These are phyloP conservation scores for Phrynocephalus vlangalii DNA, from an alignment of 2,797 vertebrate genomes.

Conservation along the genomic window DNA sequence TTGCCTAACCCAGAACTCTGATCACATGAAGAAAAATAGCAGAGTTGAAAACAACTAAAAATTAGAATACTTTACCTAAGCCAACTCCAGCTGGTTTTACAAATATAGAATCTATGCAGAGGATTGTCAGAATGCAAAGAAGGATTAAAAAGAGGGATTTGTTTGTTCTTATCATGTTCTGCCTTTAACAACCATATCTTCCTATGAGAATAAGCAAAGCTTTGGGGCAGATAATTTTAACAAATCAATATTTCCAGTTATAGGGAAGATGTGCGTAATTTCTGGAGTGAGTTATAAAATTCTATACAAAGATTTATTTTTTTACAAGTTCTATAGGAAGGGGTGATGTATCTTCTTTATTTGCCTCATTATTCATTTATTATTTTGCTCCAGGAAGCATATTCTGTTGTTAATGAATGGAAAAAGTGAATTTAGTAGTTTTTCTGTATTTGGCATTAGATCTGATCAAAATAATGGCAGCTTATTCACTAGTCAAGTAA, in stretches of 20 bases:
- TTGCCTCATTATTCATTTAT: background rate
- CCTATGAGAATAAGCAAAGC: background rate
- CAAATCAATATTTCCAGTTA: background rate
- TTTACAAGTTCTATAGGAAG: constrained; percentile 16
- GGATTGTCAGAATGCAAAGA: background rate
- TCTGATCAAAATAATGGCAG: constrained; percentile 12
- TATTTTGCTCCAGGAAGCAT: constrained; percentile 2
- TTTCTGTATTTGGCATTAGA: background rate
- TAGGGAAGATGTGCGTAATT: no score
- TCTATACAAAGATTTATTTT: background rate
- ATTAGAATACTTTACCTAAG: background rate
- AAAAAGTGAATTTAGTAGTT: background rate
- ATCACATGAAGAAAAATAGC: no score
- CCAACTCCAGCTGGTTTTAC: background rate
- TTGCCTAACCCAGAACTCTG: no score
- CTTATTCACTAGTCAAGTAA: constrained; percentile 26
- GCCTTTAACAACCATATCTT: background rate
- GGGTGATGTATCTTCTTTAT: background rate
- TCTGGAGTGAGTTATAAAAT: background rate
- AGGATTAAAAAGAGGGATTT: background rate
- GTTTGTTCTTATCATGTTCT: background rate
- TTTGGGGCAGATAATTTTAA: background rate
- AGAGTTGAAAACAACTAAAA: no score
- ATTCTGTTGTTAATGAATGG: background rate
- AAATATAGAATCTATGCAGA: background rate